Evolutionary conservation across 2,113 vertebrate species (phyloP).

Genomic region (Zootoca vivipara): DNA sequence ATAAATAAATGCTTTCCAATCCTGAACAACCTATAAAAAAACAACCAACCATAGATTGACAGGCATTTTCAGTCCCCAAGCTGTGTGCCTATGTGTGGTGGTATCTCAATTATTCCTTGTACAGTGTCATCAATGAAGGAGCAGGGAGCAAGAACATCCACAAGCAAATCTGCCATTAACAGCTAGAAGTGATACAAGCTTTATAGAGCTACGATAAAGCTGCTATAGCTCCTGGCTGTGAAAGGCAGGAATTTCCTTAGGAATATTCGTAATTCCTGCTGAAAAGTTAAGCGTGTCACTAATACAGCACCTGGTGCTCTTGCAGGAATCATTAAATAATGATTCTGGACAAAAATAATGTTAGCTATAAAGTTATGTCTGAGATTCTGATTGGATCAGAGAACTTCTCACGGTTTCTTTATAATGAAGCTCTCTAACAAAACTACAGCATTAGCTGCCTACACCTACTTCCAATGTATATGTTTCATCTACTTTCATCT

Average conservation of each 20-base stretch:
- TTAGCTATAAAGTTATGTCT: slow-evolving; percentile 12
- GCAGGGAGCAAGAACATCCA: too few species aligned
- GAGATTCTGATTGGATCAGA: slow-evolving; percentile 26
- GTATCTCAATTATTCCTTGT: neutral
- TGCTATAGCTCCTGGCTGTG: neutral
- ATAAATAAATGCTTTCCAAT: slow-evolving; percentile 7
- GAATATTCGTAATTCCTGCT: neutral
- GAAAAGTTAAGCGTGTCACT: neutral
- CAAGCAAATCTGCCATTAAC: too few species aligned
- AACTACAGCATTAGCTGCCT: neutral
- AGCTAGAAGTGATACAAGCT: too few species aligned
- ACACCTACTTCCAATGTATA: neutral
- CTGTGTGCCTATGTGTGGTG: neutral
- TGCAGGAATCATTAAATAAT: slow-evolving; percentile 27
- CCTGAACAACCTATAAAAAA: neutral
- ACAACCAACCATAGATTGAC: too few species aligned
- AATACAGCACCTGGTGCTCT: neutral
- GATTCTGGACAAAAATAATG: neutral
- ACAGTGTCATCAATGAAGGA: too few species aligned
- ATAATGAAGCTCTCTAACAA: neutral
- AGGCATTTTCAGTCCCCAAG: neutral
- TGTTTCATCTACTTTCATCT: neutral
- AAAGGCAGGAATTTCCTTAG: neutral
- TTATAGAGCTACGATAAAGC: neutral
- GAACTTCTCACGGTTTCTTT: neutral